Conservation (phyloP, 2,797 vertebrate genomes). For the Chloroceryle amazona region DNA sequence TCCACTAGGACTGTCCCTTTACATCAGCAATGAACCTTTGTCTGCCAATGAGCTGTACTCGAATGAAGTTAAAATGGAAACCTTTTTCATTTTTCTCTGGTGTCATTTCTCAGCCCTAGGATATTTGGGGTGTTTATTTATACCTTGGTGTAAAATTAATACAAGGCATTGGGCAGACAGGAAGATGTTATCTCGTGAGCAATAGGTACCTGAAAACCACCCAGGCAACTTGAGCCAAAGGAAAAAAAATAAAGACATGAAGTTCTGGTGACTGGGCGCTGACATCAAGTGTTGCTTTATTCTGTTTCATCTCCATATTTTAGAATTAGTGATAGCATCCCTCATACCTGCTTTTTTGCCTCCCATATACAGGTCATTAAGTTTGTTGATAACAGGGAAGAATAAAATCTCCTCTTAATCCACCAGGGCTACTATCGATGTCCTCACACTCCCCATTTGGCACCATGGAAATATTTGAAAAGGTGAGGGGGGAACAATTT, state of each 20-base stretch:
- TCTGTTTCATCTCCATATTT: neutral
- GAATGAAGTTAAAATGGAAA: neutral
- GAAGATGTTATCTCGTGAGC: neutral
- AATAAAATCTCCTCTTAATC: neutral
- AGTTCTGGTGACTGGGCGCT: neutral
- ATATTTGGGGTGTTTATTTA: conserved; percentile 14
- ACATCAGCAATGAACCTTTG: neutral
- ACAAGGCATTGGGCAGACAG: neutral
- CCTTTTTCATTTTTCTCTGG: neutral
- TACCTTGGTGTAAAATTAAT: neutral
- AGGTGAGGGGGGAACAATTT: neutral
- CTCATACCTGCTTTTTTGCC: neutral
- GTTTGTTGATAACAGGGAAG: neutral
- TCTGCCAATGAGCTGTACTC: neutral
- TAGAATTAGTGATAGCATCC: neutral
- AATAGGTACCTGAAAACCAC: conserved; percentile 15
- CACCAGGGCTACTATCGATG: neutral
- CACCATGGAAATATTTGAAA: neutral
- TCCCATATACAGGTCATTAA: neutral
- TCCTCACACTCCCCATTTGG: neutral
- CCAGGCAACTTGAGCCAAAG: neutral
- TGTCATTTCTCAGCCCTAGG: neutral
- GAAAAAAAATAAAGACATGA: accelerated
- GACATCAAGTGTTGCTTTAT: neutral
- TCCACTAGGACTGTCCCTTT: neutral